These are phyloP conservation scores for Drosophila rubida DNA, from an alignment of 2,888 invertebrate species.

Conservation along the genomic window DNA sequence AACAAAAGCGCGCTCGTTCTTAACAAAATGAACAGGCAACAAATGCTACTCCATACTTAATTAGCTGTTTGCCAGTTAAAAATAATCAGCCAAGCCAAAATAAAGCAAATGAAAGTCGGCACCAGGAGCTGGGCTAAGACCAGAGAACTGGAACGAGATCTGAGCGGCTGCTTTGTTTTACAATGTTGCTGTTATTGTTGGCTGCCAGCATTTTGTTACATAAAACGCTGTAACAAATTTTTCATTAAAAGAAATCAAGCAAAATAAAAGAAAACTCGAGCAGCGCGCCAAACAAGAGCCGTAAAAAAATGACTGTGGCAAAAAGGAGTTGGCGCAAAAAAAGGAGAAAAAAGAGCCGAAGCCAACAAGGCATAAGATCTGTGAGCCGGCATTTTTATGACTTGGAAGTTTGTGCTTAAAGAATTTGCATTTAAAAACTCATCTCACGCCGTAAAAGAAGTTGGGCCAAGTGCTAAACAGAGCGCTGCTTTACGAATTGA, in stretches of 20 bases:
- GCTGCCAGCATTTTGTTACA: slow-evolving; percentile 74
- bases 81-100: slow-evolving; percentile 78
- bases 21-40: slow-evolving; percentile 19
- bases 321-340: slow-evolving; percentile 54
- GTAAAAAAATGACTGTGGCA: slow-evolving; percentile 69
- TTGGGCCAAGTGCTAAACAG: slow-evolving; percentile 24
- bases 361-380: slow-evolving; percentile 55
- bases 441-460: slow-evolving; percentile 17
- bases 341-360: slow-evolving; percentile 26
- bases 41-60: slow-evolving; percentile 80
- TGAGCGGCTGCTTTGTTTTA: slow-evolving; percentile 45
- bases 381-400: slow-evolving; percentile 51
- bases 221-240: slow-evolving; percentile 78
- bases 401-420: slow-evolving; percentile 43
- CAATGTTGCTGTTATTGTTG: slow-evolving; percentile 70
- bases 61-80: slow-evolving; percentile 81
- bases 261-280: slow-evolving; percentile 42
- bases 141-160: slow-evolving; percentile 28
- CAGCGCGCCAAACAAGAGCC: slow-evolving; percentile 11
- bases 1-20: slow-evolving; percentile 23
- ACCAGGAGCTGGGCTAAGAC: slow-evolving; percentile 62
- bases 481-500: slow-evolving; percentile 21
- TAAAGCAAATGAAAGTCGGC: slow-evolving; percentile 78
- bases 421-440: slow-evolving; percentile 53
- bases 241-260: slow-evolving; percentile 80